Base-by-base conservation (phyloP, 2,113 vertebrate genomes). In the Nicator chloris region DNA sequence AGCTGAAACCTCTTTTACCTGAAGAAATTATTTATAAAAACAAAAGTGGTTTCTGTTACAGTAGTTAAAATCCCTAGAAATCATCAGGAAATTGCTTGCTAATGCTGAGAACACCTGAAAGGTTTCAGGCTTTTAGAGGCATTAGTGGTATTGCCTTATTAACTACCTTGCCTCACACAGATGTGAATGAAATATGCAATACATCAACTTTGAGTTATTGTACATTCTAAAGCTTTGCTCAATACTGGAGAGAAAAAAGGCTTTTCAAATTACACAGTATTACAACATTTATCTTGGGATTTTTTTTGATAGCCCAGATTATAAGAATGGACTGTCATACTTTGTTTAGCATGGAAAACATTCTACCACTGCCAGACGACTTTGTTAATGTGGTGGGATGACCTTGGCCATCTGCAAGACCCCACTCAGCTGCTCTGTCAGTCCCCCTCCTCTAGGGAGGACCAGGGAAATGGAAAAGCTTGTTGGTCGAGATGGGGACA, bases 401-500 rank as follows among this genome's bases (percentile, higher is more conserved):
- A 49, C 11, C 8, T 31, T 19, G 17, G 23, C n/a, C 6, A 11
- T 22, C 68, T 72, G 4, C 47, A 81, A 72, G 15, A 63, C 3
- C 2, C 8, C 23, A 20, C 5, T 5, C 10, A n/a, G 17, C 1
- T 15, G 5, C 5, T 31, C 8, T 42, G 15, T 72, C 31, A 44
- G n/a, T 39, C 6, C 1, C 5, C 0, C 5, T 68, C 18, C 44
- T 53, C 18, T 7, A 39, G 17, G 7, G 3, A 53, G 4, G 18
- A 61, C 8, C 10, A 50, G 7, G 4, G 2, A 18, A 84, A 53
- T 26, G 5, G 30, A 57, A 68, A 91, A 53, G 2, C 9, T 69
- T 9, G 0, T 33, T 30, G 11, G 31, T 30, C 0, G 0, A 59
- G 11, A 28, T 68, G 33, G 85, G 16, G 35, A 53, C 15, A 44